These are phyloP conservation scores for Parauchenoglanis ngamensis DNA, from an alignment of 2,797 vertebrate species.

Conservation along the genomic window DNA sequence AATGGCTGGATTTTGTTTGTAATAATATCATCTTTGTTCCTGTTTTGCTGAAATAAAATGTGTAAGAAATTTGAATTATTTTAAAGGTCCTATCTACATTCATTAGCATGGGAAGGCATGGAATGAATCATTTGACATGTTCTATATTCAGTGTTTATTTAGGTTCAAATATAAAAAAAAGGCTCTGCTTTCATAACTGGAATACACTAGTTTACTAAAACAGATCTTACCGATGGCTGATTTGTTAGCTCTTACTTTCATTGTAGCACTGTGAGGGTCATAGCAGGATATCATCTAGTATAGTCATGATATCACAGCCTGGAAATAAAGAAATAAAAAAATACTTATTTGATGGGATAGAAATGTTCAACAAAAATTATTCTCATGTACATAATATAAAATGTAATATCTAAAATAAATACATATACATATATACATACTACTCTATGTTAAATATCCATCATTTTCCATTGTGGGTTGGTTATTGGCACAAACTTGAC, in stretches of 20 bases:
- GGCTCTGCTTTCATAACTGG: background rate
- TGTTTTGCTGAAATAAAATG: background rate
- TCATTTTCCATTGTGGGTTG: constrained; percentile 31
- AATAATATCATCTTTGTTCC: background rate
- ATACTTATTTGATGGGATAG: background rate
- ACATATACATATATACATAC: background rate
- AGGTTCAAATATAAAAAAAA: background rate
- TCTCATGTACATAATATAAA: background rate
- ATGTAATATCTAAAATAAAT: background rate
- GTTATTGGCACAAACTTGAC: constrained; percentile 28
- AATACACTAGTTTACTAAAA: background rate
- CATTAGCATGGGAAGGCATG: background rate
- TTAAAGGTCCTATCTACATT: background rate
- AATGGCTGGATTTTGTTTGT: background rate
- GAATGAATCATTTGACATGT: background rate
- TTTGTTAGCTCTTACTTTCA: background rate
- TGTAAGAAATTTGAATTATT: background rate
- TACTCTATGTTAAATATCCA: background rate
- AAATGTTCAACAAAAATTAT: background rate
- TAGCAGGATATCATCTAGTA: too few relatives aligned
- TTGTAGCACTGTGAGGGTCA: background rate
- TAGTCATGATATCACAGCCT: background rate
- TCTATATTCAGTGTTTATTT: background rate
- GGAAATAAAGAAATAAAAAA: constrained; percentile 11
- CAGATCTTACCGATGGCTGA: background rate